Percentiles rank a stretch among this genome's conserved stretches.
These are phyloP conservation scores for Halocaridina rubra DNA, from an alignment of 2,888 invertebrate genomes.

Conservation along the genomic window DNA sequence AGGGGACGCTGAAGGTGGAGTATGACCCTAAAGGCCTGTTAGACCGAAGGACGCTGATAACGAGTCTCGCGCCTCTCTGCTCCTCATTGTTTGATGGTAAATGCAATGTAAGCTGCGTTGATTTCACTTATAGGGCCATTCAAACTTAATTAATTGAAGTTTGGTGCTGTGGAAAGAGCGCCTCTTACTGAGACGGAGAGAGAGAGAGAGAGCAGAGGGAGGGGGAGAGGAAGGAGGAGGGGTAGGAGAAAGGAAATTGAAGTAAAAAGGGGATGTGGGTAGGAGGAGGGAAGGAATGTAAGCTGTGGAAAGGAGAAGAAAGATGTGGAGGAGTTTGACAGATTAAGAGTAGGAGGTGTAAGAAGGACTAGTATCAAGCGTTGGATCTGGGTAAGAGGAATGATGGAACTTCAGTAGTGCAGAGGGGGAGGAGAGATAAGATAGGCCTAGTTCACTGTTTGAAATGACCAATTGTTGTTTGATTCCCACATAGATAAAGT, in stretches of 20 bases:
- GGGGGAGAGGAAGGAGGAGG: neutral
- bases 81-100: slow-evolving; percentile 53
- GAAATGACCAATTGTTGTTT: no score
- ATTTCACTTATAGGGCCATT: slow-evolving; percentile 55
- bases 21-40: neutral
- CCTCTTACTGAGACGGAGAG: neutral
- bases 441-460: no score
- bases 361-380: no score
- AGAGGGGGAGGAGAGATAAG: no score
- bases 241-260: neutral
- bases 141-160: slow-evolving; percentile 59
- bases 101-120: slow-evolving; percentile 54
- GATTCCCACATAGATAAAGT: no score
- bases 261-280: neutral
- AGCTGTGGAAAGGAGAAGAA: neutral
- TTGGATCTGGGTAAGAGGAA: no score
- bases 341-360: no score
- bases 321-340: no score
- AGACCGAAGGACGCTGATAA: neutral
- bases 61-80: neutral
- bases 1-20: neutral
- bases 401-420: no score
- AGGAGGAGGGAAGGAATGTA: neutral
- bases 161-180: slow-evolving; percentile 50
- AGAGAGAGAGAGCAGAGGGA: neutral